Conservation (phyloP, 2,888 invertebrate species). For the Ditylenchus weischeri region DNA sequence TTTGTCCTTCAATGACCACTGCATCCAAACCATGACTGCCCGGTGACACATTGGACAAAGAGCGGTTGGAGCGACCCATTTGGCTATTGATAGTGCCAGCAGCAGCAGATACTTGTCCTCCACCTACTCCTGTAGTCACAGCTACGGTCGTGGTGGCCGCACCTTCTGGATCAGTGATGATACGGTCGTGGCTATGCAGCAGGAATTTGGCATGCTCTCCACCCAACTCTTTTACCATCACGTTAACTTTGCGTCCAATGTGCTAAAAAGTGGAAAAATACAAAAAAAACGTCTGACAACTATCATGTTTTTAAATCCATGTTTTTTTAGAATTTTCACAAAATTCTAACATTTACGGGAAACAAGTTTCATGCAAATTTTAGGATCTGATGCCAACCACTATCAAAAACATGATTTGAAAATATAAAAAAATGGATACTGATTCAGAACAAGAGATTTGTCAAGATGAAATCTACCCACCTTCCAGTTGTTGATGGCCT, state of each 20-base stretch:
- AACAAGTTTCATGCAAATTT: no score
- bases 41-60: not conserved
- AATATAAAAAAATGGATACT: not conserved
- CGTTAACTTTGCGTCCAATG: constrained; percentile 51
- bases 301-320: no score
- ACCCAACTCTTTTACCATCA: constrained; percentile 53
- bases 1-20: not conserved
- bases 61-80: not conserved
- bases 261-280: constrained; percentile 30
- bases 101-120: not conserved
- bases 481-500: constrained; percentile 95
- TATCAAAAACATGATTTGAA: no score
- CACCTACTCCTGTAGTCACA: not conserved
- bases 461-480: constrained; percentile 59
- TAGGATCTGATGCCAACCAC: no score
- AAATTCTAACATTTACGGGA: no score
- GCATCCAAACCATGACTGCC: not conserved
- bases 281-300: no score
- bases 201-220: constrained; percentile 47
- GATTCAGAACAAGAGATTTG: not conserved
- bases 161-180: constrained; percentile 25
- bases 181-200: constrained; percentile 51
- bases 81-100: not conserved
- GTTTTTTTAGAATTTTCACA: no score
- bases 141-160: not conserved